phyloP scores from a whole-genome alignment of 2,888 invertebrate genomes.

The Masnerella sp. region DNA sequence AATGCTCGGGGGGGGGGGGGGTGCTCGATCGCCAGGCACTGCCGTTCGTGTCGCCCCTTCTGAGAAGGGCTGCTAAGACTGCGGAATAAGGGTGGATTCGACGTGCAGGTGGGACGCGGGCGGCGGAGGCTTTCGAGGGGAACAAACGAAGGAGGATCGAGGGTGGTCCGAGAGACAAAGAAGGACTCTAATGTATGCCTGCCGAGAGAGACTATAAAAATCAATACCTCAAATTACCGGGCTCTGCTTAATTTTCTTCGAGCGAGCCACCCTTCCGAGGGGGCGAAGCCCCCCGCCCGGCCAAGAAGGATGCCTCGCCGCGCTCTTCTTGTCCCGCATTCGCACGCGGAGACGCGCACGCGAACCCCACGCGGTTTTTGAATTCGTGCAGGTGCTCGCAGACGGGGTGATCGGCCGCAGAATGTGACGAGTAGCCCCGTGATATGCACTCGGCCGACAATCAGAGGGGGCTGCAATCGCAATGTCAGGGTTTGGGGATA shows the following conservation, averaged over 20 bases:
- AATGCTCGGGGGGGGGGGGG: slow-evolving; percentile 50
- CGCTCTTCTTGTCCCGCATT: slow-evolving; percentile 63
- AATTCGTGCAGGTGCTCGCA: slow-evolving; percentile 42
- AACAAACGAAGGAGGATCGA: slow-evolving; percentile 58
- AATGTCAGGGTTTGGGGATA: no score
- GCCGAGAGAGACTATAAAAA: slow-evolving; percentile 77
- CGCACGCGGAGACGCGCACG: slow-evolving; percentile 62
- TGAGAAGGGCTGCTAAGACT: slow-evolving; percentile 65
- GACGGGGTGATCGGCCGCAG: slow-evolving; percentile 23
- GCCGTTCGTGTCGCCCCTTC: slow-evolving; percentile 73
- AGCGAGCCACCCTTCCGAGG: slow-evolving; percentile 56
- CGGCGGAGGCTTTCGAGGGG: slow-evolving; percentile 54
- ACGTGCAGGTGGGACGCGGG: slow-evolving; percentile 51
- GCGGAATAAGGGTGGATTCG: slow-evolving; percentile 62
- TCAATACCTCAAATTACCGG: slow-evolving; percentile 78
- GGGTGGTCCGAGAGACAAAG: slow-evolving; percentile 66
- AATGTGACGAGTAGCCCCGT: no score
- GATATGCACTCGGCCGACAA: no score
- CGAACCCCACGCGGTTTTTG: slow-evolving; percentile 40
- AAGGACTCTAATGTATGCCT: slow-evolving; percentile 76
- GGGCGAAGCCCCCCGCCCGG: slow-evolving; percentile 26
- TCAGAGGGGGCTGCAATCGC: no score
- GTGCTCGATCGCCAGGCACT: slow-evolving; percentile 73
- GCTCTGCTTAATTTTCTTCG: slow-evolving; percentile 78
- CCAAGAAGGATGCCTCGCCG: slow-evolving; percentile 44